Evolutionary conservation across 2,113 vertebrate species (phyloP).

Genomic region (Amazona vittata): DNA sequence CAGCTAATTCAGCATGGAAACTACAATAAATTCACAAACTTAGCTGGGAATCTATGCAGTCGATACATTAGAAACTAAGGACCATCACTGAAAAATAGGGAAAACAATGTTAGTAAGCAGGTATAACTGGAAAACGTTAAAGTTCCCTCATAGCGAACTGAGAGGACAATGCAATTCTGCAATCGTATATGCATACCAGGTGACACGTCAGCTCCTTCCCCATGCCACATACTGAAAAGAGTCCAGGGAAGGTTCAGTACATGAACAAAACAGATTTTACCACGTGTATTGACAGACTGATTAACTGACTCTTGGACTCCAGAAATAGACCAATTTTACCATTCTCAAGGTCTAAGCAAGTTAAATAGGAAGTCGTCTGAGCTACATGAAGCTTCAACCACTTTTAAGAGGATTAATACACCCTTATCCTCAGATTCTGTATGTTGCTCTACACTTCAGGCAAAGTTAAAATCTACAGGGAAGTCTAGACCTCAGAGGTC

Average conservation of each 20-base stretch:
- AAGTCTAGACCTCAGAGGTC: not conserved
- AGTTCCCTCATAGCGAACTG: not conserved
- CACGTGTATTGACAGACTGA: not conserved
- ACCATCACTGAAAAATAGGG: not conserved
- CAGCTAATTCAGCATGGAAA: not conserved
- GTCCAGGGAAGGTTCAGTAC: not conserved
- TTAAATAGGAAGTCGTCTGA: not conserved
- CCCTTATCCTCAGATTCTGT: not conserved
- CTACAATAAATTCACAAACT: not conserved
- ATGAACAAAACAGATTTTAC: not conserved
- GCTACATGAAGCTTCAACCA: not conserved
- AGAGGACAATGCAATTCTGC: not conserved
- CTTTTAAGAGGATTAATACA: not conserved
- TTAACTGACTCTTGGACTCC: not conserved
- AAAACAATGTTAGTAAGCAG: not conserved
- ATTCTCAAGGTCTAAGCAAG: not conserved
- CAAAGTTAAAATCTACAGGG: not conserved
- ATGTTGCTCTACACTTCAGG: not conserved
- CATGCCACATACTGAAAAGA: not conserved
- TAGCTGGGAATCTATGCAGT: not conserved
- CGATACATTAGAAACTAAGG: not conserved
- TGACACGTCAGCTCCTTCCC: not conserved
- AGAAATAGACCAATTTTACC: not conserved
- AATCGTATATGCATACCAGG: not conserved
- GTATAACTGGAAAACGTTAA: not conserved